phyloP scores from a whole-genome alignment of 37 sponge, comb jelly and placozoan genomes.

The Oopsacas minuta region DNA sequence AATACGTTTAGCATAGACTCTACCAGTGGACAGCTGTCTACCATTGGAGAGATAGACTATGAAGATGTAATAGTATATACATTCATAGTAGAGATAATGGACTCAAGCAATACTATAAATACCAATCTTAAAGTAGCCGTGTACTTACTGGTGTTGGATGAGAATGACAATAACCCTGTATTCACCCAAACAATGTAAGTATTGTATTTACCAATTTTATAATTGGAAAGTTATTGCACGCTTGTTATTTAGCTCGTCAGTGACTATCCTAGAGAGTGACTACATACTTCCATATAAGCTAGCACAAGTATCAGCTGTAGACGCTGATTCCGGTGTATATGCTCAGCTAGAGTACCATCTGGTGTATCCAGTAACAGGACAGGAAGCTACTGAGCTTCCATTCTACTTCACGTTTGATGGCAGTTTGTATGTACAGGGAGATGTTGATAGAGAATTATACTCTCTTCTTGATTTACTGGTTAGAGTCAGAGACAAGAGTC shows the following conservation, averaged over 20 bases:
- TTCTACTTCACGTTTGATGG: constrained; percentile 14
- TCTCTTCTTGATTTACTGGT: background rate
- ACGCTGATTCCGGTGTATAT: background rate
- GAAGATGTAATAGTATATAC: background rate
- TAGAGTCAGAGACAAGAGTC: background rate
- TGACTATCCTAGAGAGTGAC: background rate
- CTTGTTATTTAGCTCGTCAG: background rate
- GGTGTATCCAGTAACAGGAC: background rate
- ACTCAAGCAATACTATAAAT: background rate
- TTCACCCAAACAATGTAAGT: background rate
- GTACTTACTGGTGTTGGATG: background rate
- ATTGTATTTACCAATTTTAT: no score
- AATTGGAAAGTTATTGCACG: no score
- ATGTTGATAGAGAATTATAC: background rate
- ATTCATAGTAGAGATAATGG: background rate
- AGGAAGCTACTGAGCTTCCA: background rate
- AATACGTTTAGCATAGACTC: background rate
- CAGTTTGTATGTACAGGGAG: constrained; percentile 1
- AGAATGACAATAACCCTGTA: background rate
- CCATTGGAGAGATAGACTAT: background rate
- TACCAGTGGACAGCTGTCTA: background rate
- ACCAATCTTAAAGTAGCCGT: background rate
- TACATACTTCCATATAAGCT: background rate
- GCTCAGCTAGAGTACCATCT: background rate
- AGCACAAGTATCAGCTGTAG: background rate